Evolutionary conservation across 1,140 invertebrate genomes (phyloP), one percentile per base, ranked within the genome.

Genomic region (Schlechtendalia chinensis): DNA sequence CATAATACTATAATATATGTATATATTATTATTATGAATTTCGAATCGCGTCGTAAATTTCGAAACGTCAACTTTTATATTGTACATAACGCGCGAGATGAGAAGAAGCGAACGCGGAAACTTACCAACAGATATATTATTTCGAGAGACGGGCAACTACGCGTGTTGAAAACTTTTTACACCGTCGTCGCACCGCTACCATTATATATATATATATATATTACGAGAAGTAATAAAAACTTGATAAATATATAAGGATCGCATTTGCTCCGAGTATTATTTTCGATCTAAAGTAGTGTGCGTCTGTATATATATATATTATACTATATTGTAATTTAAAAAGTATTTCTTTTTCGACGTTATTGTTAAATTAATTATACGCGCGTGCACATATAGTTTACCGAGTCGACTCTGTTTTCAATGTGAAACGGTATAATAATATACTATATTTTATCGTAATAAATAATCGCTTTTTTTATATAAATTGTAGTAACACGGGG

Each of bases 1-100:
- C 39, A 67, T 67, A 67, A 47, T 45, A 39, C 32, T 3, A 39
- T 39, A 4, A 39, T 39, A 39, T 39, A 39, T 39, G 8, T 39
- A n/a, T n/a, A 45, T 39, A 45, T 45, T 45, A 50, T 50, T 50
- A 69, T 22, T 69, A 1, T 39, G 65, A 47, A 22, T 69, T 24
- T 19, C 14, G n/a, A 47, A 69, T 22, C 45, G 14, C 65, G n/a
- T 14, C 12, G 39, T 24, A 24, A 69, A 69, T 50, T 39, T 39
- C 39, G 47, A 59, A 69, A 69, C 65, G 22, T 69, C 39, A 69
- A 69, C 39, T 69, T 69, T 47, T 69, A 69, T 47, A 69, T 69
- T 69, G 17, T 69, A 22, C 22, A 39, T 39, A 39, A 39, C 32
- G 8, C 8, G 32, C 32, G 32, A 39, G 32, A 39, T 39, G 32